Conservation (phyloP, 2,888 invertebrate genomes). For the Buathra laborator region DNA sequence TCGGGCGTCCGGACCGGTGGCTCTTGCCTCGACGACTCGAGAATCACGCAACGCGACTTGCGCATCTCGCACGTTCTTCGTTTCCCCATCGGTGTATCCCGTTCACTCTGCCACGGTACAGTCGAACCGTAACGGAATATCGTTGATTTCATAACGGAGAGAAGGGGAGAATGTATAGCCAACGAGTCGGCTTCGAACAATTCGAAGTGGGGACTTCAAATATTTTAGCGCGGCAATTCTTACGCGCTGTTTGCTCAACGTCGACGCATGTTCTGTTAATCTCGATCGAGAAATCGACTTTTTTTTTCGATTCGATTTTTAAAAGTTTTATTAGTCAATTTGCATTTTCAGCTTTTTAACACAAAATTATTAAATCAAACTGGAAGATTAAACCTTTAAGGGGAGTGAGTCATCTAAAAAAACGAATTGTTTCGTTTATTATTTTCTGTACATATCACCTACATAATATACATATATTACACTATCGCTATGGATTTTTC, state of each 20-base stretch:
- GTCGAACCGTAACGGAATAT: constrained; percentile 23
- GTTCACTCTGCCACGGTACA: constrained; percentile 6
- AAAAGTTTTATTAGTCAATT: too few relatives aligned
- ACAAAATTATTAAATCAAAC: too few relatives aligned
- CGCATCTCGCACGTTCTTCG: constrained; percentile 26
- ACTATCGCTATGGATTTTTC: too few relatives aligned
- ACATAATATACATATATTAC: too few relatives aligned
- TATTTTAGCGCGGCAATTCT: background rate
- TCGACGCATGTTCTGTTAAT: too few relatives aligned
- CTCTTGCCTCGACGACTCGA: background rate
- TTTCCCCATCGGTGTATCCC: constrained; percentile 1
- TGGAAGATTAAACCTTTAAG: too few relatives aligned
- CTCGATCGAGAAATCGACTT: background rate
- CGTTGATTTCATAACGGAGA: constrained; percentile 6
- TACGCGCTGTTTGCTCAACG: too few relatives aligned
- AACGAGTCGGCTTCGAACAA: background rate
- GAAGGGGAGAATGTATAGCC: background rate
- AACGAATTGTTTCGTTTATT: too few relatives aligned
- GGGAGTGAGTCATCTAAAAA: too few relatives aligned
- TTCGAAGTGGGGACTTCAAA: background rate
- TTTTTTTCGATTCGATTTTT: background rate
- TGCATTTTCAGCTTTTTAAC: too few relatives aligned
- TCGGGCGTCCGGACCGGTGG: constrained; percentile 19
- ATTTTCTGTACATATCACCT: too few relatives aligned
- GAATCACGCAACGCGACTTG: constrained; percentile 31